Evolutionary conservation across 2,888 invertebrate species (phyloP).

Genomic region (Hydrotaea diabolus): DNA sequence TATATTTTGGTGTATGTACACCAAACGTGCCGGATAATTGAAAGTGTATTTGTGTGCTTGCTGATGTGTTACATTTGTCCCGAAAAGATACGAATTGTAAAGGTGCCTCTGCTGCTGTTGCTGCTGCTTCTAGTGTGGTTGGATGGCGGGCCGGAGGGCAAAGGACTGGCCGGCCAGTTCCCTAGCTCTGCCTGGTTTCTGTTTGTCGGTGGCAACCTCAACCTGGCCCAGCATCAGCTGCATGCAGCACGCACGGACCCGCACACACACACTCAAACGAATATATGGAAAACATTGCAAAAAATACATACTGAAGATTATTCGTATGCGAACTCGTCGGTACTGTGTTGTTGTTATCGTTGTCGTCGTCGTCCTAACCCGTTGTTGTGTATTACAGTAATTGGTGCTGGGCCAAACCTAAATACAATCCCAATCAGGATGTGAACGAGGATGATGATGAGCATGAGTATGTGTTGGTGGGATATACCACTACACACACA

Average conservation of each 20-base stretch:
- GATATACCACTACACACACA: constrained; percentile 34
- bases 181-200: constrained; percentile 13
- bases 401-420: constrained; percentile 55
- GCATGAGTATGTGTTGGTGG: background rate
- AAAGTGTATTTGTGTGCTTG: constrained; percentile 51
- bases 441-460: background rate
- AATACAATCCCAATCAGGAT: constrained; percentile 25
- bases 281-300: constrained; percentile 30
- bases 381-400: constrained; percentile 59
- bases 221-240: constrained; percentile 65
- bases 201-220: constrained; percentile 55
- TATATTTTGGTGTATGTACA: constrained; percentile 63
- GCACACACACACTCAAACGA: constrained; percentile 34
- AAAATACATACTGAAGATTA: constrained; percentile 24
- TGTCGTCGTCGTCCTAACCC: background rate
- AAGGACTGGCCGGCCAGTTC: constrained; percentile 29
- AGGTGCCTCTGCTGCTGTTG: constrained; percentile 42
- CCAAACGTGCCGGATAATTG: constrained; percentile 63
- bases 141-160: constrained; percentile 19
- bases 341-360: background rate
- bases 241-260: constrained; percentile 54
- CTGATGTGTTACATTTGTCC: constrained; percentile 56
- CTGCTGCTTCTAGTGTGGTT: background rate
- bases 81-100: constrained; percentile 60
- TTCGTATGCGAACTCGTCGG: constrained; percentile 12